These are phyloP conservation scores for Camponotus pennsylvanicus DNA, from an alignment of 1,140 invertebrate genomes.

Conservation along the genomic window DNA sequence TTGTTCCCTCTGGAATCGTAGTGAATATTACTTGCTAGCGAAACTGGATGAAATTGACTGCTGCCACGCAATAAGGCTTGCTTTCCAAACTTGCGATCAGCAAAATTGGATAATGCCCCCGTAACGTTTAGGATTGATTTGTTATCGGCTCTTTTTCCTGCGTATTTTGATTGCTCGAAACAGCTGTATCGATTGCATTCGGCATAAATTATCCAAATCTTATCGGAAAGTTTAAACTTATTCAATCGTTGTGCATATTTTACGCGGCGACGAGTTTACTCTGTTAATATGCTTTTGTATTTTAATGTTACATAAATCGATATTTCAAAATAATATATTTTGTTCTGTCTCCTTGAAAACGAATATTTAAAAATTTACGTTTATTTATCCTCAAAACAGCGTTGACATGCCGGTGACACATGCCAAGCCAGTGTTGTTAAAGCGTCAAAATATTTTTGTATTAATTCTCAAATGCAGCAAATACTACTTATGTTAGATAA, in stretches of 20 bases:
- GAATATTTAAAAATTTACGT: constrained; percentile 1
- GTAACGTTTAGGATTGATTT: constrained; percentile 1
- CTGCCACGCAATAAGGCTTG: constrained; percentile 37
- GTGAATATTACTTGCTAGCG: not conserved
- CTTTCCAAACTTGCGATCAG: constrained; percentile 41
- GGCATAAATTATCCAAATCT: not conserved
- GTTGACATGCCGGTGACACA: too few species aligned
- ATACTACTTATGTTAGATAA: too few species aligned
- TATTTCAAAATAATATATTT: not conserved
- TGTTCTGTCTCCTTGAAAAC: not conserved
- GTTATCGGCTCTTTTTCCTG: not conserved
- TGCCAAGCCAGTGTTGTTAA: too few species aligned
- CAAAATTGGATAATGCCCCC: constrained; percentile 68
- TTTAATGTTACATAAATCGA: not conserved
- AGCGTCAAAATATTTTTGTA: too few species aligned
- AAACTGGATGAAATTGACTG: not conserved
- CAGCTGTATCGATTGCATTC: constrained; percentile 24
- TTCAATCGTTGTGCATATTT: not conserved
- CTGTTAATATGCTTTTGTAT: not conserved
- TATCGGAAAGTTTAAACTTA: constrained; percentile 7
- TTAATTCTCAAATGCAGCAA: too few species aligned
- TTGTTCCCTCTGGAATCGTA: constrained; percentile 14
- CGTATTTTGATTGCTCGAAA: constrained; percentile 9
- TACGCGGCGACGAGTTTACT: not conserved
- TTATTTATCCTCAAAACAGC: not conserved